Evolutionary conservation across 2,113 vertebrate genomes (phyloP).

Genomic region (Promerops cafer): DNA sequence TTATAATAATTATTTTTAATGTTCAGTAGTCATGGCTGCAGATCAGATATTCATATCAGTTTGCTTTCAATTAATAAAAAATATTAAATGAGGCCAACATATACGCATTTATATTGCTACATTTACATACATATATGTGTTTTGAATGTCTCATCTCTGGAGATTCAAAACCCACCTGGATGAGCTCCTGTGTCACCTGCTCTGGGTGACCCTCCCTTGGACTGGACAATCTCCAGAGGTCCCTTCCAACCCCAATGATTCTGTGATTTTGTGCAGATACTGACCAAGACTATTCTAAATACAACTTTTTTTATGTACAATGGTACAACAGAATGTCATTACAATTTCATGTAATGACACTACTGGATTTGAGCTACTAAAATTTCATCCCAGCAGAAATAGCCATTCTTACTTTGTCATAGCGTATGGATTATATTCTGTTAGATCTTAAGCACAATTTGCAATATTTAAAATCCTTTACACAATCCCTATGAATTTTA

Average conservation of each 20-base stretch:
- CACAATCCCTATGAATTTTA: neutral
- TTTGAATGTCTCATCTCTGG: neutral
- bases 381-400: neutral
- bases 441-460: neutral
- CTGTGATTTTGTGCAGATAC: neutral
- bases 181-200: neutral
- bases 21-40: neutral
- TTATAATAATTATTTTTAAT: neutral
- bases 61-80: neutral
- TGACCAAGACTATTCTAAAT: neutral
- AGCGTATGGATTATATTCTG: neutral
- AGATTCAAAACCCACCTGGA: neutral
- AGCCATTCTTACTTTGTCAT: neutral
- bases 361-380: neutral
- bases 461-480: conserved; percentile 30
- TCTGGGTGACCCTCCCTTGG: too few species aligned
- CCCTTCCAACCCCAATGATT: rapidly evolving
- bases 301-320: neutral
- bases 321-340: neutral
- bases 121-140: neutral
- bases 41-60: neutral
- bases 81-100: neutral
- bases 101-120: neutral
- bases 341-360: neutral
- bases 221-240: neutral